Percentiles rank a stretch among this genome's conserved stretches.
Evolutionary conservation across 2,797 vertebrate species (phyloP).

Genomic region (Lutjanus argentimaculatus): DNA sequence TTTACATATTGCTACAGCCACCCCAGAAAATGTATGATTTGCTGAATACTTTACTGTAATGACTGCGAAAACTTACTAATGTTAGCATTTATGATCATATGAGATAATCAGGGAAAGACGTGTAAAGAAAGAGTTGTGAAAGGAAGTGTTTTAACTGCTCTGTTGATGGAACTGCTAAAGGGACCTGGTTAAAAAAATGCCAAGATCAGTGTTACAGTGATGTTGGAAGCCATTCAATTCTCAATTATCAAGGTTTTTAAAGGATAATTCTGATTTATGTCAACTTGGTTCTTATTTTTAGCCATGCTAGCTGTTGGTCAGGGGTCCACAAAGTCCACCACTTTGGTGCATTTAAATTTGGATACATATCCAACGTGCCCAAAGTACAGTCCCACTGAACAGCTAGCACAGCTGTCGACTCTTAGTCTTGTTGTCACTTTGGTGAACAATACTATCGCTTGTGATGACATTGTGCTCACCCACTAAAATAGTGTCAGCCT

Average conservation of each 20-base stretch:
- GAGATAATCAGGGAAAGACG: slow-evolving; percentile 43
- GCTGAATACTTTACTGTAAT: slow-evolving; percentile 15
- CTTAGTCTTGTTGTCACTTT: slow-evolving; percentile 2
- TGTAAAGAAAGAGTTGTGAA: not conserved
- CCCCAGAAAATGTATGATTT: slow-evolving; percentile 34
- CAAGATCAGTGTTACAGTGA: not conserved
- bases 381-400: not conserved
- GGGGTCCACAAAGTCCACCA: not conserved
- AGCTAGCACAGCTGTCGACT: not conserved
- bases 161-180: slow-evolving; percentile 16
- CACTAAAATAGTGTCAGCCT: not conserved
- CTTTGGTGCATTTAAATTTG: not conserved
- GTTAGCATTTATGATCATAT: slow-evolving; percentile 33
- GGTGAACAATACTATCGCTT: not conserved
- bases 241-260: slow-evolving; percentile 4
- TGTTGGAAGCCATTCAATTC: not conserved
- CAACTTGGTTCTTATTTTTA: slow-evolving; percentile 1
- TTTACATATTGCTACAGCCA: slow-evolving; percentile 34
- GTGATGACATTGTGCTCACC: not conserved
- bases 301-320: not conserved
- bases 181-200: not conserved
- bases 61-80: slow-evolving; percentile 20
- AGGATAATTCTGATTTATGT: slow-evolving; percentile 33
- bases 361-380: not conserved
- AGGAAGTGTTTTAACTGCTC: not conserved